Percentiles rank a stretch among this genome's conserved stretches.
phyloP scores from a whole-genome alignment of 92 coral and sea anemone species.

The Zoanthus gigantus region DNA sequence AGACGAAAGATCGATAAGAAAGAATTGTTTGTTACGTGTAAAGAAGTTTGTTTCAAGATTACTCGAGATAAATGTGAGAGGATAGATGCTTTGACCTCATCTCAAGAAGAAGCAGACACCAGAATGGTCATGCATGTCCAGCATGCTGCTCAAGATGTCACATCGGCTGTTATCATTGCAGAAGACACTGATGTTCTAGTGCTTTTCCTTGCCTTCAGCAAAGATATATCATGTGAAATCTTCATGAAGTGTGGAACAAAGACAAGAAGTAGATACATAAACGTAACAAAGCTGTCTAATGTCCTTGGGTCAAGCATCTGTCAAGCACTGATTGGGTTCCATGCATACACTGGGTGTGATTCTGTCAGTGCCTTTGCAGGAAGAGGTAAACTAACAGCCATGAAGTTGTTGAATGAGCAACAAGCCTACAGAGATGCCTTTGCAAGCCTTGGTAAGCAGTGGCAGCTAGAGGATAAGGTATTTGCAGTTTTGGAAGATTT shows the following conservation, averaged over 20 bases:
- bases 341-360: conserved; percentile 71
- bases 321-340: background rate
- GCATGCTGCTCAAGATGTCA: conserved; percentile 65
- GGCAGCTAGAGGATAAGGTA: conserved; percentile 58
- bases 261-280: conserved; percentile 54
- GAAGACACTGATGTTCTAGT: conserved; percentile 64
- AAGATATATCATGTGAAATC: conserved; percentile 52
- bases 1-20: conserved; percentile 28
- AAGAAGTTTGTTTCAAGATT: conserved; percentile 44
- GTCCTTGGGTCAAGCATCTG: no score
- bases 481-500: conserved; percentile 52
- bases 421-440: conserved; percentile 52
- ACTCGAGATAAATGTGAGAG: conserved; percentile 35
- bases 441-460: conserved; percentile 52
- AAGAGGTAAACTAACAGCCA: conserved; percentile 56
- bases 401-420: conserved; percentile 45
- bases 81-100: conserved; percentile 55
- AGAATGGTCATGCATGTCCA: conserved; percentile 60
- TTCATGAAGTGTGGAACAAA: conserved; percentile 57
- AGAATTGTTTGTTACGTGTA: conserved; percentile 2
- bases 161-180: conserved; percentile 51
- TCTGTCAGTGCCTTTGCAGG: conserved; percentile 63
- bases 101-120: conserved; percentile 50
- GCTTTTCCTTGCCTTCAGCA: conserved; percentile 54
- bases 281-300: conserved; percentile 1